Conservation (phyloP, 1,140 invertebrate genomes). For the Hylaeus volcanicus region DNA sequence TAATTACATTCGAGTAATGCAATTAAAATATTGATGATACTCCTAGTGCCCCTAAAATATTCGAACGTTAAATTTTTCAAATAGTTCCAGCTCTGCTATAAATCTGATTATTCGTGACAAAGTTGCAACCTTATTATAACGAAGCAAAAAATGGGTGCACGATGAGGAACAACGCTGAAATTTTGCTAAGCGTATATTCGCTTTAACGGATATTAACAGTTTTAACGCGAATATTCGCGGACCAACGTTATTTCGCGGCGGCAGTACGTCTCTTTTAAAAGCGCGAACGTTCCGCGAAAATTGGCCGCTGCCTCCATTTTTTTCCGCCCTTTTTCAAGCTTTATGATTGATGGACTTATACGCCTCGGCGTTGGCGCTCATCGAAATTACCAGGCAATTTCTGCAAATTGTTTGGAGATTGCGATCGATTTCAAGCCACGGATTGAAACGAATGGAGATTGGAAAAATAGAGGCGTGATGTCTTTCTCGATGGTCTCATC, state of each 20-base stretch:
- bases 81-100: neutral
- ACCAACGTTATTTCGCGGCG: neutral
- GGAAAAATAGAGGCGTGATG: too few relatives aligned
- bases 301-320: slow-evolving; percentile 12
- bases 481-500: too few relatives aligned
- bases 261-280: neutral
- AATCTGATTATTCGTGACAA: slow-evolving; percentile 13
- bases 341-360: slow-evolving; percentile 58
- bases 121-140: neutral
- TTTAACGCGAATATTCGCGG: neutral
- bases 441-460: slow-evolving; percentile 38
- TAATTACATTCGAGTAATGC: too few relatives aligned
- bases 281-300: slow-evolving; percentile 23
- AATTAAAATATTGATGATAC: too few relatives aligned
- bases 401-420: slow-evolving; percentile 67
- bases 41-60: too few relatives aligned
- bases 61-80: too few relatives aligned
- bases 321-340: neutral
- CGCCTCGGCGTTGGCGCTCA: slow-evolving; percentile 26
- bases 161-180: too few relatives aligned
- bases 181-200: neutral
- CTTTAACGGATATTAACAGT: slow-evolving; percentile 25
- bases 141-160: neutral
- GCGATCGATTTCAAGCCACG: slow-evolving; percentile 46
- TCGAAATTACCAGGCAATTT: slow-evolving; percentile 60